Evolutionary conservation across 2,797 vertebrate species (phyloP).

Genomic region (Aphelocoma californica): DNA sequence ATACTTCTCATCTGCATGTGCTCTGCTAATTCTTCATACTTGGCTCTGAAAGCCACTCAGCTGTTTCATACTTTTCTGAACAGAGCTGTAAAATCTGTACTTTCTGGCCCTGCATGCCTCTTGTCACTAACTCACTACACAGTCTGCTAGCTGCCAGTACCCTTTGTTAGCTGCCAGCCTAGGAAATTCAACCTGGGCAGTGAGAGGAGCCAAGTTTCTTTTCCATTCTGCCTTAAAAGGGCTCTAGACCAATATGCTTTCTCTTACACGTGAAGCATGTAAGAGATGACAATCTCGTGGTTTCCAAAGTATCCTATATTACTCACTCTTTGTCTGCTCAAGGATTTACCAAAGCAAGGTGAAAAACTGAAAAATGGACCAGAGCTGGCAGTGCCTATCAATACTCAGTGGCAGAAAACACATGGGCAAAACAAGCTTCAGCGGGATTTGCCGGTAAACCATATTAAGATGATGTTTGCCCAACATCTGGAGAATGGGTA

Average conservation of each 20-base stretch:
- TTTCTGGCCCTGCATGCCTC: background rate
- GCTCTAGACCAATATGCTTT: background rate
- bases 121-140: background rate
- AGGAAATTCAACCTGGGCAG: background rate
- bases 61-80: background rate
- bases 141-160: background rate
- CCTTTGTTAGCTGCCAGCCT: background rate
- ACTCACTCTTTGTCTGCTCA: background rate
- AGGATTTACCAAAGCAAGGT: background rate
- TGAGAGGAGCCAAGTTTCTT: background rate
- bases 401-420: background rate
- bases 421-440: background rate
- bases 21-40: background rate
- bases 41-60: background rate
- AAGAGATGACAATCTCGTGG: background rate
- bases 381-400: background rate
- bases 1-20: background rate
- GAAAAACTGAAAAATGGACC: background rate
- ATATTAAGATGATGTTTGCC: background rate
- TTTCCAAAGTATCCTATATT: background rate
- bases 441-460: background rate
- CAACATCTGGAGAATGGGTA: background rate
- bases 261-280: rapidly evolving
- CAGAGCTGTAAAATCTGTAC: background rate
- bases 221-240: background rate